Evolutionary conservation across 2,888 invertebrate genomes (phyloP).

Genomic region (Lordiphosa andalusiaca): DNA sequence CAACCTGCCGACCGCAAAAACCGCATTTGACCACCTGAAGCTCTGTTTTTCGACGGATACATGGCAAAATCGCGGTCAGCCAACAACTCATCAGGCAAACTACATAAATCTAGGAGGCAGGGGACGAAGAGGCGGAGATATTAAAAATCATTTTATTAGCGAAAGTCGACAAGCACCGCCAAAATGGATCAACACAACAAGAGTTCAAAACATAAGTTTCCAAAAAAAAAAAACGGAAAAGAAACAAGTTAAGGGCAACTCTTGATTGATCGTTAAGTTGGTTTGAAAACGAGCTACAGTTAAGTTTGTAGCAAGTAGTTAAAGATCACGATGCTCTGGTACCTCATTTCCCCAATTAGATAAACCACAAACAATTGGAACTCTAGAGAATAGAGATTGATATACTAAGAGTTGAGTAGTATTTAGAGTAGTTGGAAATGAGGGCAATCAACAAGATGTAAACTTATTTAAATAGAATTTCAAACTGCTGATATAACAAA

Average conservation of each 20-base stretch:
- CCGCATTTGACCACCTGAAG: constrained; percentile 44
- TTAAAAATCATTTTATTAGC: constrained; percentile 11
- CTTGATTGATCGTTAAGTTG: constrained; percentile 17
- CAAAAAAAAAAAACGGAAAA: constrained; percentile 3
- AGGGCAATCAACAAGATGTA: too few relatives aligned
- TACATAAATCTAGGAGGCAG: constrained; percentile 26
- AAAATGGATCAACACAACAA: constrained; percentile 13
- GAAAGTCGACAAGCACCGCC: constrained; percentile 9
- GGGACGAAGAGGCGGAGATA: constrained; percentile 3
- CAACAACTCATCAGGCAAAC: constrained; percentile 15
- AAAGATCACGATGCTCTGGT: background rate
- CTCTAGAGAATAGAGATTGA: background rate
- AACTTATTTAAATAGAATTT: too few relatives aligned
- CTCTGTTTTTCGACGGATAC: constrained; percentile 40
- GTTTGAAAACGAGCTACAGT: constrained; percentile 1
- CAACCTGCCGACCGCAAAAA: constrained; percentile 37
- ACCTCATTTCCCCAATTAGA: constrained; percentile 59
- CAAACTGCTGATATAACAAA: too few relatives aligned
- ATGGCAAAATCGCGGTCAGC: constrained; percentile 26
- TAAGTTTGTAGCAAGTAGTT: constrained; percentile 29
- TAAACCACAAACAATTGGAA: constrained; percentile 33
- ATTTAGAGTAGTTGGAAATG: too few relatives aligned
- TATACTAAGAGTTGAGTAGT: background rate
- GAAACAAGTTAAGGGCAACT: constrained; percentile 21
- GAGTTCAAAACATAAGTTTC: constrained; percentile 1